phyloP scores from a whole-genome alignment of 2,888 invertebrate species.

The Steinernema hermaphroditum region DNA sequence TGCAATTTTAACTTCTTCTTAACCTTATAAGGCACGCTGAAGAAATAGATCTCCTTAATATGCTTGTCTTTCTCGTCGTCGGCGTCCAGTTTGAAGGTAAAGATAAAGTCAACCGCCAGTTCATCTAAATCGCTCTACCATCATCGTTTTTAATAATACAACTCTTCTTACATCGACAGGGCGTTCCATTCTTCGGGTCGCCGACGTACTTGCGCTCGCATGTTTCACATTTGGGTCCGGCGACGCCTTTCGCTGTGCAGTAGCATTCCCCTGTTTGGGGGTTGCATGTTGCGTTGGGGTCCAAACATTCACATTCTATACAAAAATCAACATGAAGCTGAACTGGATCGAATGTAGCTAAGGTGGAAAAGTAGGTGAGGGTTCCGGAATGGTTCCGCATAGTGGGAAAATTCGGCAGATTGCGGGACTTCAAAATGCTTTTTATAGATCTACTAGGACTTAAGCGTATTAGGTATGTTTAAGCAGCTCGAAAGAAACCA shows the following conservation, averaged over 20 bases:
- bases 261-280: conserved; percentile 89
- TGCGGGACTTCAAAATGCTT: no score
- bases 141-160: neutral
- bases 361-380: no score
- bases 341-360: conserved; percentile 3
- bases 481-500: no score
- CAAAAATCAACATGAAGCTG: conserved; percentile 45
- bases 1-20: neutral
- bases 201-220: conserved; percentile 93
- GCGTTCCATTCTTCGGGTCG: conserved; percentile 76
- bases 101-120: conserved; percentile 93
- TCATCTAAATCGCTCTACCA: conserved; percentile 75
- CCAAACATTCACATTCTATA: conserved; percentile 91
- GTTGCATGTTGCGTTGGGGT: conserved; percentile 88
- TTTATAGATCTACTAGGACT: no score
- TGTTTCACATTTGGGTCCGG: conserved; percentile 69
- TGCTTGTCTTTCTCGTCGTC: conserved; percentile 82
- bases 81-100: conserved; percentile 96
- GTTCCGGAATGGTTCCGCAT: no score
- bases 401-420: no score
- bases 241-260: conserved; percentile 94
- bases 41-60: conserved; percentile 92
- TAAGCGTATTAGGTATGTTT: no score
- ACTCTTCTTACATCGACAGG: conserved; percentile 83
- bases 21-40: conserved; percentile 85